Evolutionary conservation across 2,113 vertebrate species (phyloP), one percentile per base, ranked within the genome.

Genomic region (Chitala chitala): DNA sequence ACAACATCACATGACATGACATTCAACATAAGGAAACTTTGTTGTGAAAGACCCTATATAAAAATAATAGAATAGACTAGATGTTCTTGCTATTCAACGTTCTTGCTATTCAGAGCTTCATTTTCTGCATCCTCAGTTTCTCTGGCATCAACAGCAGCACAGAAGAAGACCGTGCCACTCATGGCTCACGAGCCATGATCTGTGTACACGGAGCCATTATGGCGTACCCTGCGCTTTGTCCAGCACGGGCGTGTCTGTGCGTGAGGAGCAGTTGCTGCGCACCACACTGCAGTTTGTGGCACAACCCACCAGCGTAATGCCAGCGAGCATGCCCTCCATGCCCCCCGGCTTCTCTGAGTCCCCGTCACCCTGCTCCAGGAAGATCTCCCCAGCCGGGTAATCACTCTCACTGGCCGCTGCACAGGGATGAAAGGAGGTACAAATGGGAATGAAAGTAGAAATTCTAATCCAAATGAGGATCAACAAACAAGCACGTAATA

Each of bases 401-500:
- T 98, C 97, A 0, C 86, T 89, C 77, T 98, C 94, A 46, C 92
- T 89, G 80, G 94, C 95, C 58, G 96, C 97, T 99, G 81, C 56
- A 4, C 59, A 2, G 33, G 54, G 9, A 3, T 6, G 1, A 69
- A 48, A 20, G 29, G 6, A 51, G 48, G 17, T n/a, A 22, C 13
- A 36, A 1, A 1, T 12, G 26, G 33, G 54, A 58, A 29, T 29
- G 7, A 44, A 12, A 20, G 22, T 31, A 71, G 31, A 26, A 36
- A 40, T 5, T 1, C 20, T 15, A 42, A 10, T 2, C 12, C 12
- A 51, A 65, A 65, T 5, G 63, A 44, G 7, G n/a, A 4, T 24
- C 7, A 13, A 54, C n/a, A 24, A 7, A 42, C 9, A 26, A 12
- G 63, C 22, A 17, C 22, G 51, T 26, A 22, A 9, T 55, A 7